Evolutionary conservation across 2,113 vertebrate genomes (phyloP).

Genomic region (Cololabis saira): DNA sequence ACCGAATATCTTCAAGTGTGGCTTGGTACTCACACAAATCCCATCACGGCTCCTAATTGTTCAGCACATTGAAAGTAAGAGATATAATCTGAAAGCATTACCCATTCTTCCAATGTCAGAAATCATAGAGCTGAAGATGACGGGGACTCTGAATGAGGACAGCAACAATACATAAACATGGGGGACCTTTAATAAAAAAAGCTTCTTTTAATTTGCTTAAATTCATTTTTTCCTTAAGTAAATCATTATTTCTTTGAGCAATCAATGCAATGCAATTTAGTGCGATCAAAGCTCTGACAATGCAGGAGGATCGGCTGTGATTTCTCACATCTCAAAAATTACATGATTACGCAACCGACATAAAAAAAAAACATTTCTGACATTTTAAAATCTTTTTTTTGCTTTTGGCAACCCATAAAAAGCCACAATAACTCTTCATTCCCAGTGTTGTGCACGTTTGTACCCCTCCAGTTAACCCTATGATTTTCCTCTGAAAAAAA

Average conservation of each 20-base stretch:
- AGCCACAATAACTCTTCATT: no score
- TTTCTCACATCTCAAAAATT: neutral
- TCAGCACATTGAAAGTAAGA: conserved; percentile 61
- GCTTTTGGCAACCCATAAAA: no score
- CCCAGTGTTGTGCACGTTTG: no score
- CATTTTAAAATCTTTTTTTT: no score
- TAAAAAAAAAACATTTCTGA: neutral
- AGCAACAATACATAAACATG: conserved; percentile 6
- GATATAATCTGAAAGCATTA: conserved; percentile 58
- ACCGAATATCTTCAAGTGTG: conserved; percentile 73
- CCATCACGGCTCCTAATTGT: conserved; percentile 73
- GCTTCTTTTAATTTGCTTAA: neutral
- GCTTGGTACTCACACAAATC: conserved; percentile 70
- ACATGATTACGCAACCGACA: neutral
- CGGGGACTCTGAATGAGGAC: conserved; percentile 15
- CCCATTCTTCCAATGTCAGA: conserved; percentile 34
- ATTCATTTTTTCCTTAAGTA: neutral
- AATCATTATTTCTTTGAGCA: neutral
- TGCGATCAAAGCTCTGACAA: neutral
- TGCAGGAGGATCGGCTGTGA: neutral
- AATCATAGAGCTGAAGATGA: conserved; percentile 29
- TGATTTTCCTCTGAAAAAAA: no score
- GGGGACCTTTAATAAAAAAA: neutral
- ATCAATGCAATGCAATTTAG: neutral
- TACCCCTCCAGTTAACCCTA: no score